phyloP scores from a whole-genome alignment of 2,888 invertebrate species.

The Trisateles emortualis region DNA sequence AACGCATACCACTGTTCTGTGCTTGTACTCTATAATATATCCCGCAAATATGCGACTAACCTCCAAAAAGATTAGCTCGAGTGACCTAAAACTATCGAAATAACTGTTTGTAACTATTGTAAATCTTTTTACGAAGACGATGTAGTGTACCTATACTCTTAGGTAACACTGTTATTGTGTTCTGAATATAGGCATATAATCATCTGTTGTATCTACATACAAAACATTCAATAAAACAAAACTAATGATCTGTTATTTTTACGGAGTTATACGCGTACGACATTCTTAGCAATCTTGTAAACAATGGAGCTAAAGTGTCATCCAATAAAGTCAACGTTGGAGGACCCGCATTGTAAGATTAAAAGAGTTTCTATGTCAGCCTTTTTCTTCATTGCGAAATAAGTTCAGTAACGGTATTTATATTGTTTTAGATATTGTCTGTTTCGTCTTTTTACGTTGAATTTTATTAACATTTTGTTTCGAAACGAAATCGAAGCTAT shows the following conservation, averaged over 20 bases:
- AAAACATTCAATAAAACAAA: background rate
- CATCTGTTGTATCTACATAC: too few species aligned
- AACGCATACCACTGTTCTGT: too few species aligned
- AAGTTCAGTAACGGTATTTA: constrained; percentile 18
- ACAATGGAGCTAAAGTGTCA: constrained; percentile 18
- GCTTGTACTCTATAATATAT: too few species aligned
- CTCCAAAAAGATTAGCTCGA: too few species aligned
- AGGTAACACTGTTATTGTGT: too few species aligned
- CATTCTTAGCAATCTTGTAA: constrained; percentile 14
- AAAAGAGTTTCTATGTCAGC: constrained; percentile 44
- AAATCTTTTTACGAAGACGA: too few species aligned
- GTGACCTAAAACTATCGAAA: too few species aligned
- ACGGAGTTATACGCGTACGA: constrained; percentile 1
- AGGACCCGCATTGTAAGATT: constrained; percentile 28
- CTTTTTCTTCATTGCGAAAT: constrained; percentile 25
- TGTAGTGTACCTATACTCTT: too few species aligned
- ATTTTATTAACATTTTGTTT: background rate
- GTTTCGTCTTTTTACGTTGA: constrained; percentile 1
- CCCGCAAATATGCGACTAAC: too few species aligned
- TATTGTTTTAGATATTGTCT: constrained; percentile 9
- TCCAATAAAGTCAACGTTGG: constrained; percentile 15
- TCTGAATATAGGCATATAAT: too few species aligned
- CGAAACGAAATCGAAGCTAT: too few species aligned
- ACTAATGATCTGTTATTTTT: background rate
- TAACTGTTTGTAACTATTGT: too few species aligned